Evolutionary conservation across 1,140 invertebrate genomes (phyloP), one percentile per base, ranked within the genome.

Genomic region (Euglossa dilemma): DNA sequence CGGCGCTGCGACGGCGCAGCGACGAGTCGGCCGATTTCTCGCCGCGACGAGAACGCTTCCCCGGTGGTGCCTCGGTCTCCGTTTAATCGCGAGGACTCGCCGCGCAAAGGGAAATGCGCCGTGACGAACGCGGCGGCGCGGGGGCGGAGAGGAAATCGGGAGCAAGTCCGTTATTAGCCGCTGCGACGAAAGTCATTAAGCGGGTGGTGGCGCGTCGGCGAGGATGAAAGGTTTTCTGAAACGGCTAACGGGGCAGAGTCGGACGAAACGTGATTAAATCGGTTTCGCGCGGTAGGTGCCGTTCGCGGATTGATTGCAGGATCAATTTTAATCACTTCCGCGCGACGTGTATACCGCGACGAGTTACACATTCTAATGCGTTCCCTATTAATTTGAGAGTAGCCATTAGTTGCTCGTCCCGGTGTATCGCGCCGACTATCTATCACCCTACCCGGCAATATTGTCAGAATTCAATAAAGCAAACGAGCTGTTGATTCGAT

Each of bases 251-350:
- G 64, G n/a, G n/a, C n/a, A n/a, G n/a, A 18, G 52, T 16, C 63
- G 80, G n/a, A 54, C 14, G 52, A 70, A 78, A 71, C 82, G 8
- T 59, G 64, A 87, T 80, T 86, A 79, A 73, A 63, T 61, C 20
- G 64, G 28, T 20, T 80, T 79, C 71, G 59, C 74, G 25, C 43
- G 63, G 47, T 54, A 54, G 73, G 80, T 61, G 64, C 61, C 73
- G 67, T 75, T 57, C 81, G 66, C 36, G 59, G 52, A 66, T 71
- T 86, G 74, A 79, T 87, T 73, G 73, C 79, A 36, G 73, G 72
- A 87, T 87, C 72, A 67, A 80, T 87, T 87, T 50, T 87, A 80
- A 84, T 87, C 69, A 72, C 63, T 86, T 67, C 54, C 72, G 72
- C 43, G 16, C 36, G 69, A 61, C 63, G 50, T n/a, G 50, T n/a